Conservation (phyloP, 2,797 vertebrate genomes). For the Chiroxiphia lanceolata region DNA sequence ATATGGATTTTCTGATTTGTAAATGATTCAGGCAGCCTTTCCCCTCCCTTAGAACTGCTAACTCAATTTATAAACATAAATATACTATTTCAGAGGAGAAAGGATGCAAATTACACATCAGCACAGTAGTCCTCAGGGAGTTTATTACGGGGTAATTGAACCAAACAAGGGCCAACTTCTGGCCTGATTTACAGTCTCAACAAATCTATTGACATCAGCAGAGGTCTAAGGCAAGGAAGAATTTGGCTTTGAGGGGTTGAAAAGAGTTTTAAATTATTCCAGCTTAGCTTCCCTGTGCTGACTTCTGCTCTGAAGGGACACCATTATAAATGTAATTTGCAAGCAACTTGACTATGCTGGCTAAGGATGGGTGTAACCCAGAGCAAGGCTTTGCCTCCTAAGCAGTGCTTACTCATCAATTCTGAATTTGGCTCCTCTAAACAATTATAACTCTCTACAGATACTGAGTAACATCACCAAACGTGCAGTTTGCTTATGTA, state of each 20-base stretch:
- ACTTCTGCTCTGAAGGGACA: neutral
- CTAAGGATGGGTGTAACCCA: slow-evolving; percentile 21
- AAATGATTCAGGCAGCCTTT: slow-evolving; percentile 58
- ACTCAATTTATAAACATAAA: slow-evolving; percentile 64
- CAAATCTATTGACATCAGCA: neutral
- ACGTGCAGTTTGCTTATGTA: slow-evolving; percentile 28
- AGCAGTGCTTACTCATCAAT: slow-evolving; percentile 20
- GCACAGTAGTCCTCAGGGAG: slow-evolving; percentile 39
- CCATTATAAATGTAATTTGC: neutral
- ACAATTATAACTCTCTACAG: neutral
- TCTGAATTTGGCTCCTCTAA: slow-evolving; percentile 11
- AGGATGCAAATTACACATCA: slow-evolving; percentile 48
- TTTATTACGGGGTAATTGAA: slow-evolving; percentile 52
- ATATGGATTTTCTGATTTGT: slow-evolving; percentile 68
- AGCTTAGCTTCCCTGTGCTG: neutral
- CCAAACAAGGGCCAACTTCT: slow-evolving; percentile 46
- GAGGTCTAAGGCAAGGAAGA: slow-evolving; percentile 15
- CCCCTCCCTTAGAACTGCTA: slow-evolving; percentile 45
- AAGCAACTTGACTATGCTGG: neutral
- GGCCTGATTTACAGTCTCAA: slow-evolving; percentile 53
- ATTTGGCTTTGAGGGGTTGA: slow-evolving; percentile 46
- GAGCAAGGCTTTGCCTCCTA: slow-evolving; percentile 12
- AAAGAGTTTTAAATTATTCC: slow-evolving; percentile 27
- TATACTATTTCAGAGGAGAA: slow-evolving; percentile 40
- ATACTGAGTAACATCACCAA: neutral